Base-by-base conservation (phyloP, 2,797 vertebrate species). In the Tapera naevia region DNA sequence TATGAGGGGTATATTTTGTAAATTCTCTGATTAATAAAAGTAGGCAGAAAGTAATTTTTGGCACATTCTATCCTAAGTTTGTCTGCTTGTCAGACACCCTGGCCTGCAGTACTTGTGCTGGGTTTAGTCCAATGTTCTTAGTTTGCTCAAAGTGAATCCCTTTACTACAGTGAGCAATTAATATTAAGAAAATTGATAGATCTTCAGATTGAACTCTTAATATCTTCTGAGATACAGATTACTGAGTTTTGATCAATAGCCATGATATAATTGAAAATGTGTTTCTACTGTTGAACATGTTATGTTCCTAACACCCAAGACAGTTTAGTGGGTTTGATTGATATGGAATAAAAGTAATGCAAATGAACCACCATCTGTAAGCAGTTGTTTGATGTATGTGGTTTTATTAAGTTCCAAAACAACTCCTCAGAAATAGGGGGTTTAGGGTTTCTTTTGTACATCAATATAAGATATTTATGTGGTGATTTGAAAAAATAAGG, bases 281-380 rank as follows among this genome's bases (percentile, higher is more conserved):
- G 35, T 28, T 80, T 64, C 84, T 67, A 22, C 53, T 61, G 67
- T 37, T 5, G 61, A 72, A 27, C 84, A n/a, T 5, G 24, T 85
- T 69, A 51, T 46, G 87, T 79, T 91, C 88, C 65, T 64, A 7
- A 33, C 70, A 60, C 94, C 80, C 84, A 19, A 37, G 54, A 66
- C 58, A 60, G 45, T 80, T 61, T 7, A 66, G 46, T 53, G 83
- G 83, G 96, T 94, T 98, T 86, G 91, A 79, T 8, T 91, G 89
- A 90, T 74, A 15, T 0, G 39, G 79, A 82, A 60, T 19, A 54
- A n/a, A 88, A 80, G 71, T 21, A 33, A 58, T 80, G 65, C 41
- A 37, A 73, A 93, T 3, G 19, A 79, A 69, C 41, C 80, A 74
- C 83, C 76, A 79, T 70, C 84, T 94, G 91, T n/a, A 80, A 1